Base-by-base conservation (phyloP, 2,797 vertebrate genomes). In the Phrynocephalus guinanensis region DNA sequence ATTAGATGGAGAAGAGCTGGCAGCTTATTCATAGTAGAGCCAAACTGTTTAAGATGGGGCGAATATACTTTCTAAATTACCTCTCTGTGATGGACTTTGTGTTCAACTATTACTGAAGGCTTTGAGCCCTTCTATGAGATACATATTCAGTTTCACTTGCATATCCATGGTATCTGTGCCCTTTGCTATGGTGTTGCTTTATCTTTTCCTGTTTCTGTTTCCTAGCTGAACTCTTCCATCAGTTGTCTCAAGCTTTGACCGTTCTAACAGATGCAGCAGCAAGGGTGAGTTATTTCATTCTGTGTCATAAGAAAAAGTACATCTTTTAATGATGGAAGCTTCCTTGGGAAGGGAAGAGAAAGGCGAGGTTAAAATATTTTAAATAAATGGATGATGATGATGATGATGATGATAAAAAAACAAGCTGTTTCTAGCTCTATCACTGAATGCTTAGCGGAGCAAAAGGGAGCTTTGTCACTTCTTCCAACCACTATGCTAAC, bases 241-340 rank as follows among this genome's bases (percentile, higher is more conserved):
- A 99, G 94, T 97, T 99, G 91, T 99, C 99, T 44, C 98, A 99
- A 96, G 99, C 99, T 90, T 97, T 99, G n/a, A 98, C 98, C 85
- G 97, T 99, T 79, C 95, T 99, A 87, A 98, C 98, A 0, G 98
- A 99, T 89, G 97, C 97, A 38, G 97, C 98, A 63, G 98, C 99
- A 85, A 98, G 97, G 97, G 99, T 99, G 96, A 98, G 96, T 38
- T 20, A 67, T 63, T 24, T 3, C 0, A 10, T n/a, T 13, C 9
- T 16, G 1, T 0, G 3, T 18, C 60, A 3, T 7, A 76, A 2
- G 20, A 82, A 44, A 44, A 44, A 44, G 38, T 44, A 44, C 38
- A 44, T 44, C 38, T 44, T 44, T 44, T 44, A 44, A 44, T 44
- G 38, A 4, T 44, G 38, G 38, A 44, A 44, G 38, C 38, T 44